Evolutionary conservation across 2,113 vertebrate genomes (phyloP).

Genomic region (Brachypteracias leptosomus): DNA sequence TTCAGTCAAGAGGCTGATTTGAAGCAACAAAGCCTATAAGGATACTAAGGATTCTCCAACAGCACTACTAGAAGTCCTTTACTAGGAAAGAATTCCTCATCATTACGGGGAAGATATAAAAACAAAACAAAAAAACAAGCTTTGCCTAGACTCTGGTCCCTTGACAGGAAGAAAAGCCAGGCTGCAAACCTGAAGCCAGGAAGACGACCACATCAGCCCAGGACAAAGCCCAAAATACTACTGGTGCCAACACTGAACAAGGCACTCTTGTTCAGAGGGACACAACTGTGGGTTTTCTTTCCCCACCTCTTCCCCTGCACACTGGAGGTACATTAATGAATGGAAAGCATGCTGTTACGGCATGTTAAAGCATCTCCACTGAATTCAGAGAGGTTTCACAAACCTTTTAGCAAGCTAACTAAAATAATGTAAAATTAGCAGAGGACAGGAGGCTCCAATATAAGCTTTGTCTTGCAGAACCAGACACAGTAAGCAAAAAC

Average conservation of each 20-base stretch:
- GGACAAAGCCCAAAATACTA: neutral
- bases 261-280: neutral
- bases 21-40: neutral
- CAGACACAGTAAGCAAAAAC: neutral
- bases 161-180: neutral
- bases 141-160: neutral
- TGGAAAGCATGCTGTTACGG: neutral
- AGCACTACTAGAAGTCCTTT: neutral
- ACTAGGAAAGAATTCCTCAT: neutral
- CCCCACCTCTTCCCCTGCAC: neutral
- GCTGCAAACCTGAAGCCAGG: neutral
- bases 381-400: neutral
- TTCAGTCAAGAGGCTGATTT: neutral
- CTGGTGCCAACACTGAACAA: neutral
- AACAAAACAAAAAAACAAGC: neutral
- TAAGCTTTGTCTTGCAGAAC: neutral
- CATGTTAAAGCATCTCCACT: neutral
- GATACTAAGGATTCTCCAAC: neutral
- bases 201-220: neutral
- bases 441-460: neutral
- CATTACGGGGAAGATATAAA: neutral
- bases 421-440: neutral
- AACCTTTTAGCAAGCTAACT: neutral
- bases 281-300: neutral
- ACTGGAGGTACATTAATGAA: neutral